phyloP scores from a whole-genome alignment of 2,113 vertebrate genomes.

The Burhinus oedicnemus region DNA sequence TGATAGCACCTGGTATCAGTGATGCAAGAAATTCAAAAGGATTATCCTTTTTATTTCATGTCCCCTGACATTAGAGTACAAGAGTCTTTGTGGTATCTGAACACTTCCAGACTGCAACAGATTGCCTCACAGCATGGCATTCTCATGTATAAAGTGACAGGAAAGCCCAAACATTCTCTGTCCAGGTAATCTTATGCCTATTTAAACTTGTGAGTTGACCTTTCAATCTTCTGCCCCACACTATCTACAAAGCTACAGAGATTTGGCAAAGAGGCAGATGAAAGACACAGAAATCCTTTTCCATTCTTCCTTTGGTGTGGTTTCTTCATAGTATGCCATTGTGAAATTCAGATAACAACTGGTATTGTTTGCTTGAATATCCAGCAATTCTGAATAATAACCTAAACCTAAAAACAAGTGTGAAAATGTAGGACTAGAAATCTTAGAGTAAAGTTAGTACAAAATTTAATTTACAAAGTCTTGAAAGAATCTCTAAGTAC shows the following conservation, averaged over 20 bases:
- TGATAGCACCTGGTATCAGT: neutral
- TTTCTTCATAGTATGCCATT: neutral
- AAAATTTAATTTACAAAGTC: neutral
- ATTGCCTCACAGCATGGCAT: neutral
- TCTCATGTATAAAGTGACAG: neutral
- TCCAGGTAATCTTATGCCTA: neutral
- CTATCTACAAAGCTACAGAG: neutral
- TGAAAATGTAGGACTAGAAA: neutral
- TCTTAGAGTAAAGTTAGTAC: neutral
- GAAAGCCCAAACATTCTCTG: neutral
- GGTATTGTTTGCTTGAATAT: neutral
- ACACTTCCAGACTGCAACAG: neutral
- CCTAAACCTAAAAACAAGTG: neutral
- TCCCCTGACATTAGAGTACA: neutral
- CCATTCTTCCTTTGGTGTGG: neutral
- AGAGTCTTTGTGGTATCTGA: neutral
- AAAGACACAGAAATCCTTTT: neutral
- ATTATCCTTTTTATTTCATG: neutral
- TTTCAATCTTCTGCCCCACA: neutral
- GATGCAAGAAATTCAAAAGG: neutral
- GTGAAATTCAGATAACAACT: neutral
- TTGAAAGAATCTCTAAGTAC: neutral
- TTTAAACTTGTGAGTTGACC: neutral
- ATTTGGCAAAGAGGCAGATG: neutral
- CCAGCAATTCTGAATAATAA: neutral